Base-by-base conservation (phyloP, 2,888 invertebrate species). In the Lasioglossum leucozonium region DNA sequence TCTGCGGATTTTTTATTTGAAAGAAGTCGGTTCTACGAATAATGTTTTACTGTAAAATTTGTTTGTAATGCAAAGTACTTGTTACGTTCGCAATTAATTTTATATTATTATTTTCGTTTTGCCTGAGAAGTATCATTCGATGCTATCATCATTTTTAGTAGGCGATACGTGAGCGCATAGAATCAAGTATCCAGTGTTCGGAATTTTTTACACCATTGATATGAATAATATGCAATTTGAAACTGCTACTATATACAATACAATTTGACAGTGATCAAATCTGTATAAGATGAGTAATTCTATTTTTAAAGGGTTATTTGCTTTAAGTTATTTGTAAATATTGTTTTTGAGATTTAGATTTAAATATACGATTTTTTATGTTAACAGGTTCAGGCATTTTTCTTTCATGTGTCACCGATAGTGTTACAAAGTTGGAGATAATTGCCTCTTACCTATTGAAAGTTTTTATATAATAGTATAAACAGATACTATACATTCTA, bases 1-100 rank as follows among this genome's bases (percentile, higher is more conserved):
- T 98, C 77, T 97, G 95, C 3, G 98, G 98, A n/a, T 42, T 83
- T 73, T 72, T 22, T 13, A 26, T 47, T 71, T 65, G 40, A 37
- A 55, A 18, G 30, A 62, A 73, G 11, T 11, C 72, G 42, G 16
- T 18, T 26, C 69, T 40, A 40, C 34, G 30, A 26, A 40, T 77
- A 77, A 84, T 18, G 37, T 84, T 84, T 77, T 84, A 84, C 8
- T 42, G 62, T 77, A 84, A 58, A 69, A 71, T 44, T 51, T 84
- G 67, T 62, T 77, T 84, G 69, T 72, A 40, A 75, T 62, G 73
- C 47, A 42, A 69, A 30, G 51, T 72, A 73, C 42, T 84, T 84
- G 69, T 67, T 77, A 73, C 16, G 30, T 73, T 82, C 37, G 40
- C n/a, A 71, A 62, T 51, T 2, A 67, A 77, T 77, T 47, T 77